These are phyloP conservation scores for Geococcyx californianus DNA, from an alignment of 2,113 vertebrate species.

Conservation along the genomic window DNA sequence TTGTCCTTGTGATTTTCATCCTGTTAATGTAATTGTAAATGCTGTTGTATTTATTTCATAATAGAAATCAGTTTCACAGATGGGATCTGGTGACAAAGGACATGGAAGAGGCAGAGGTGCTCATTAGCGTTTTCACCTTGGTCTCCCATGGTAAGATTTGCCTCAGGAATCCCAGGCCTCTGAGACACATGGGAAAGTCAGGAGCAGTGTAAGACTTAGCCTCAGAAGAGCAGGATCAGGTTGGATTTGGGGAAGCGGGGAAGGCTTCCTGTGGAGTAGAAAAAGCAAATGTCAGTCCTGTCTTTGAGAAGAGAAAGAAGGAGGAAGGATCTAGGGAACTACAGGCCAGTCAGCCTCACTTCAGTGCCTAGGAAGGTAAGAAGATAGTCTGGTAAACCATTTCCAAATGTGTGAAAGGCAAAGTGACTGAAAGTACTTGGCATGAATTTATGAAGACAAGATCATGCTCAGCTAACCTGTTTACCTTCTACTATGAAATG, in stretches of 20 bases:
- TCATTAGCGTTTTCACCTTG: neutral
- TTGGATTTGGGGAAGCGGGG: rapidly evolving
- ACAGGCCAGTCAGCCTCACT: neutral
- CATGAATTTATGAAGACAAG: neutral
- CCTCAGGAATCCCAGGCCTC: neutral
- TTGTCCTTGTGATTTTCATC: neutral
- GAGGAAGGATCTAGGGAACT: neutral
- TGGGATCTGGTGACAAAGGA: neutral
- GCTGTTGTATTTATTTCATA: neutral
- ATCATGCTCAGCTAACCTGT: neutral
- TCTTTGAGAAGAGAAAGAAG: neutral
- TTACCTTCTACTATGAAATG: neutral
- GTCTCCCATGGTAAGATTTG: neutral
- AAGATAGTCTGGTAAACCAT: neutral
- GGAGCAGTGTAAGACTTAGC: neutral
- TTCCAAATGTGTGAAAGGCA: neutral
- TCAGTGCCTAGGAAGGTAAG: neutral
- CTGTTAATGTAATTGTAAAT: neutral
- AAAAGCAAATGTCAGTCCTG: neutral
- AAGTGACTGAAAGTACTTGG: neutral
- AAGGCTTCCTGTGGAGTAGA: neutral
- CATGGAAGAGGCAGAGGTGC: neutral
- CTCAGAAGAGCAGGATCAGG: neutral
- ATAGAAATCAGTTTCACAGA: neutral
- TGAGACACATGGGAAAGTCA: neutral